Percentiles rank a stretch among this genome's conserved stretches.
phyloP scores from a whole-genome alignment of 2,113 vertebrate species.

The Pogonocichla stellata region DNA sequence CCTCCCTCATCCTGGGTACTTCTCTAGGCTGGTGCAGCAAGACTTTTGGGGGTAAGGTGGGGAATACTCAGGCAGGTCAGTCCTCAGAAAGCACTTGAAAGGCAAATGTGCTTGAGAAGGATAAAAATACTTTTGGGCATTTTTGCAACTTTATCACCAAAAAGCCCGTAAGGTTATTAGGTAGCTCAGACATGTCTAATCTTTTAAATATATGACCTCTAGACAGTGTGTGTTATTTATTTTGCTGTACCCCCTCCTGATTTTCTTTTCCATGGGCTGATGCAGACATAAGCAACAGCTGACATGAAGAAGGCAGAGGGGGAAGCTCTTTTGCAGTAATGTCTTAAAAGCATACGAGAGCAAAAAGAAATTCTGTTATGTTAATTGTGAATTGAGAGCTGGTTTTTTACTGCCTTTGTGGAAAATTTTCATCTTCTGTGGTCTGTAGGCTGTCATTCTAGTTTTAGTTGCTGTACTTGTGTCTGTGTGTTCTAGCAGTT shows the following conservation, averaged over 20 bases:
- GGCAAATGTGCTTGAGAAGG: neutral
- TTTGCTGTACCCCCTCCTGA: neutral
- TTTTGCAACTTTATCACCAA: slow-evolving; percentile 36
- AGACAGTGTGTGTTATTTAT: neutral
- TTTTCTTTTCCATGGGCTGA: neutral
- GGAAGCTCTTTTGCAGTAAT: neutral
- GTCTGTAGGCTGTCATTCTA: neutral
- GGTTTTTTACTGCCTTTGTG: neutral
- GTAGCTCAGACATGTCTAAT: slow-evolving; percentile 53
- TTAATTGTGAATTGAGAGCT: neutral
- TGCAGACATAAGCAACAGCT: neutral
- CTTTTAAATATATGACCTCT: slow-evolving; percentile 3
- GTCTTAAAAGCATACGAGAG: neutral
- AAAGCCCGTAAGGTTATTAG: slow-evolving; percentile 36
- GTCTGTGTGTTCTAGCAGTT: neutral
- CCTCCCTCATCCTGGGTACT: accelerated
- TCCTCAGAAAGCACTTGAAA: neutral
- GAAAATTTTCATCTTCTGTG: neutral
- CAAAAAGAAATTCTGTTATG: neutral
- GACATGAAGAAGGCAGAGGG: neutral
- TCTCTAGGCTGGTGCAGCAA: neutral
- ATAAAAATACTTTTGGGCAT: slow-evolving; percentile 53
- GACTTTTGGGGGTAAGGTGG: neutral
- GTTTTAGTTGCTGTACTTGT: neutral
- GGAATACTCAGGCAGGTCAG: neutral